These are phyloP conservation scores for Onychomys torridus DNA, from an alignment of 2,797 vertebrate genomes.

Conservation along the genomic window DNA sequence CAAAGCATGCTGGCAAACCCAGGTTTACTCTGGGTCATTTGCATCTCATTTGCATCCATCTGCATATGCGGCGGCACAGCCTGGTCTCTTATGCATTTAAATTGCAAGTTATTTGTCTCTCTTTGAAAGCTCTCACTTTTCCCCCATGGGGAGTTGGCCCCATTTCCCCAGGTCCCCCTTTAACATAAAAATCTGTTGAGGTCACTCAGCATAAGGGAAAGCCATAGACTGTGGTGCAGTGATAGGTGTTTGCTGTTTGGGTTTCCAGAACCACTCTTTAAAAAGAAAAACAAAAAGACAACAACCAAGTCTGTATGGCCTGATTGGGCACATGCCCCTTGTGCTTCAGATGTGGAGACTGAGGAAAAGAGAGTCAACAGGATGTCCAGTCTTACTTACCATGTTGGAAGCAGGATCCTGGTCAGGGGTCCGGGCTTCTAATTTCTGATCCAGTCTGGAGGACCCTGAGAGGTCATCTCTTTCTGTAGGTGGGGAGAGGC, in stretches of 20 bases:
- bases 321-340: not conserved
- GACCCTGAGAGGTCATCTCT: not conserved
- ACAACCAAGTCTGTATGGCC: not conserved
- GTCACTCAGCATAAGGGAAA: not conserved
- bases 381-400: not conserved
- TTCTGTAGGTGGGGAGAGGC: not conserved
- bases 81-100: slow-evolving; percentile 83
- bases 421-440: not conserved
- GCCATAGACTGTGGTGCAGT: not conserved
- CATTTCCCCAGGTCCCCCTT: slow-evolving; percentile 46
- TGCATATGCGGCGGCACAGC: slow-evolving; percentile 77
- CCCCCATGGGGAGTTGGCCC: slow-evolving; percentile 66
- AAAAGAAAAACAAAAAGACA: not conserved
- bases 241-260: not conserved
- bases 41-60: slow-evolving; percentile 81
- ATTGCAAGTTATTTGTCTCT: slow-evolving; percentile 83
- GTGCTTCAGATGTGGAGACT: not conserved
- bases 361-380: not conserved
- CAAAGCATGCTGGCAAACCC: slow-evolving; percentile 72
- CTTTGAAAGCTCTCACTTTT: slow-evolving; percentile 71
- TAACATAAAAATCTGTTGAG: not conserved
- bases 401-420: not conserved
- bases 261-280: slow-evolving; percentile 6
- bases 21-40: slow-evolving; percentile 55
- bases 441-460: not conserved